Percentiles rank a stretch among this genome's conserved stretches.
These are phyloP conservation scores for Neopipo cinnamomea DNA, from an alignment of 2,113 vertebrate species.

Conservation along the genomic window DNA sequence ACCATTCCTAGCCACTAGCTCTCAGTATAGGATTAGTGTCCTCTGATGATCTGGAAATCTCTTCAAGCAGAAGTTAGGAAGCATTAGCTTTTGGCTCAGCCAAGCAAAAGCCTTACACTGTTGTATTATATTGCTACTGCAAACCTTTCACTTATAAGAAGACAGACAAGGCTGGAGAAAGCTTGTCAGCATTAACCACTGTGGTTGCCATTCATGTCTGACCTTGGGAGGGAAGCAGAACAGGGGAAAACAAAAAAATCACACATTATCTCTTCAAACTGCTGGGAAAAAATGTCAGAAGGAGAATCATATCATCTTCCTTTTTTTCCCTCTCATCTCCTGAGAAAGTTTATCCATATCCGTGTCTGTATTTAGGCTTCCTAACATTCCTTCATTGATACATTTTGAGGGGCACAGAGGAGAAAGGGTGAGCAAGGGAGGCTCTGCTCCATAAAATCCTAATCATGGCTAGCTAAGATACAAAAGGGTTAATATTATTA, in stretches of 20 bases:
- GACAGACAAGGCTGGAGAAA: not conserved
- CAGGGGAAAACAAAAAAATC: not conserved
- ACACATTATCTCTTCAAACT: not conserved
- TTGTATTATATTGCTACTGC: not conserved
- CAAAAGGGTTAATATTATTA: slow-evolving; percentile 12
- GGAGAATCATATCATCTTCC: not conserved
- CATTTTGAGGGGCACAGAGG: not conserved
- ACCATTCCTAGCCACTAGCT: not conserved
- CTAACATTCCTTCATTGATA: accelerated
- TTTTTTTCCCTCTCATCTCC: not conserved
- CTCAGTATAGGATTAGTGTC: not conserved
- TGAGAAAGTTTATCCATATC: not conserved
- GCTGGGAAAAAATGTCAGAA: not conserved
- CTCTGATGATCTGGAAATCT: not conserved
- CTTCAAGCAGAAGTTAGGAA: not conserved
- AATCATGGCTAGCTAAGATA: not conserved
- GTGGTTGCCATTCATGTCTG: not conserved
- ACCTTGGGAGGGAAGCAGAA: not conserved
- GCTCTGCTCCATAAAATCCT: not conserved
- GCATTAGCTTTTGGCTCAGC: not conserved
- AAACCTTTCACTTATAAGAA: not conserved
- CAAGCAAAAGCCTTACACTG: not conserved
- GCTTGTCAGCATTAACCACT: not conserved
- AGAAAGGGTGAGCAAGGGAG: not conserved
- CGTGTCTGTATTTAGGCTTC: not conserved